A percentile compares a stretch with the other conserved stretches of the same genome.
Conservation (phyloP, 2,113 vertebrate species). For the Lathamus discolor region DNA sequence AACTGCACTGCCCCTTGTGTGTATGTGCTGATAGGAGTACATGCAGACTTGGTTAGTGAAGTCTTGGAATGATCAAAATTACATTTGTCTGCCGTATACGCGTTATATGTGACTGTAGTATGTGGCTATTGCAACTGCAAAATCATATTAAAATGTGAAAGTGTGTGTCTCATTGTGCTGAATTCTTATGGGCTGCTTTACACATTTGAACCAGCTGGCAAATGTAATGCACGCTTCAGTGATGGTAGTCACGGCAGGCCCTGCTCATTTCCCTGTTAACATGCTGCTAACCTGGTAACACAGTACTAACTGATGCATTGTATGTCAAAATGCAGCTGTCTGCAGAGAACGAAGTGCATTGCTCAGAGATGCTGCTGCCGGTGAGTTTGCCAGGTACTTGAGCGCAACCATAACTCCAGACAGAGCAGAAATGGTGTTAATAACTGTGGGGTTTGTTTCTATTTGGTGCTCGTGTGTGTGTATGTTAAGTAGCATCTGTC, state of each 20-base stretch:
- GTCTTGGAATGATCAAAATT: not conserved
- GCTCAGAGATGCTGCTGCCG: not conserved
- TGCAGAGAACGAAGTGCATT: not conserved
- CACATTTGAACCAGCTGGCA: not conserved
- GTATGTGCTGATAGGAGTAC: accelerated
- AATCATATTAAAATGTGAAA: accelerated
- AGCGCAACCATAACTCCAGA: not conserved
- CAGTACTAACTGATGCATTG: accelerated
- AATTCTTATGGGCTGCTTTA: not conserved
- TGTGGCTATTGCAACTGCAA: not conserved
- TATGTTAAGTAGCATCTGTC: not conserved
- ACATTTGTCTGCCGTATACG: not conserved
- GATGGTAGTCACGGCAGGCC: not conserved
- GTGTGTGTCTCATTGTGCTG: not conserved
- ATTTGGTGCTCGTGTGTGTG: not conserved
- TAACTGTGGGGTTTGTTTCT: not conserved
- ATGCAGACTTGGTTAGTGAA: not conserved
- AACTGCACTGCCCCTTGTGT: accelerated
- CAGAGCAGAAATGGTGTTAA: not conserved
- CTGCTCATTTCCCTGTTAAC: not conserved
- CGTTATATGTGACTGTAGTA: accelerated
- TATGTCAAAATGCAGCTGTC: not conserved
- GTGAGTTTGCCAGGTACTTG: not conserved
- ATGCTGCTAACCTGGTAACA: not conserved
- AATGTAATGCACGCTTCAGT: accelerated